Evolutionary conservation across 2,113 vertebrate species (phyloP).

Genomic region (Tragelaphus strepsiceros): DNA sequence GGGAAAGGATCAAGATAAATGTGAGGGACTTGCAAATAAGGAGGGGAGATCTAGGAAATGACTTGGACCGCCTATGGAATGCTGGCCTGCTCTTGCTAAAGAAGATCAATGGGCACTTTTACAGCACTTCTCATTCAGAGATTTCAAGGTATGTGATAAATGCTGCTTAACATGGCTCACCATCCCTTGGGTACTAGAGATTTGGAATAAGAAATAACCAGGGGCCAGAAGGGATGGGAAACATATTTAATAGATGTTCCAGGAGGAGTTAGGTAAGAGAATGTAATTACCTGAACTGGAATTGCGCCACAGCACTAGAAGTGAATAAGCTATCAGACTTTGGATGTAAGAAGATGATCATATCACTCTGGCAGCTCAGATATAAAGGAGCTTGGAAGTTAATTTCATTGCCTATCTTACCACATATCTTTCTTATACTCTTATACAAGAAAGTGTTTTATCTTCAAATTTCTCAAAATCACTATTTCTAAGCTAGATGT

Average conservation of each 20-base stretch:
- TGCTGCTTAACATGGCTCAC: not conserved
- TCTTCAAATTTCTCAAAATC: not conserved
- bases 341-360: not conserved
- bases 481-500: not conserved
- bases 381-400: not conserved
- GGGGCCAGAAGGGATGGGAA: not conserved
- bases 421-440: not conserved
- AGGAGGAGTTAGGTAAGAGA: not conserved
- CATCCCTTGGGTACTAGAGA: not conserved
- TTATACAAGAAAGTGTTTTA: not conserved
- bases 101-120: not conserved
- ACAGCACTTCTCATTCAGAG: not conserved
- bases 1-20: not conserved
- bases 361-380: not conserved
- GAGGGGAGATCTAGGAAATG: not conserved
- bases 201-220: not conserved
- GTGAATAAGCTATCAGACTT: not conserved
- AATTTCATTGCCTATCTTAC: not conserved
- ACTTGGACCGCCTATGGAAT: not conserved
- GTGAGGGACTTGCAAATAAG: not conserved
- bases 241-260: not conserved
- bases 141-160: slow-evolving; percentile 1
- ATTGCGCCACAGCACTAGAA: not conserved
- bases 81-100: not conserved
- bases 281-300: not conserved